phyloP scores from a whole-genome alignment of 2,888 invertebrate species.

The Drosophila kanekoi region DNA sequence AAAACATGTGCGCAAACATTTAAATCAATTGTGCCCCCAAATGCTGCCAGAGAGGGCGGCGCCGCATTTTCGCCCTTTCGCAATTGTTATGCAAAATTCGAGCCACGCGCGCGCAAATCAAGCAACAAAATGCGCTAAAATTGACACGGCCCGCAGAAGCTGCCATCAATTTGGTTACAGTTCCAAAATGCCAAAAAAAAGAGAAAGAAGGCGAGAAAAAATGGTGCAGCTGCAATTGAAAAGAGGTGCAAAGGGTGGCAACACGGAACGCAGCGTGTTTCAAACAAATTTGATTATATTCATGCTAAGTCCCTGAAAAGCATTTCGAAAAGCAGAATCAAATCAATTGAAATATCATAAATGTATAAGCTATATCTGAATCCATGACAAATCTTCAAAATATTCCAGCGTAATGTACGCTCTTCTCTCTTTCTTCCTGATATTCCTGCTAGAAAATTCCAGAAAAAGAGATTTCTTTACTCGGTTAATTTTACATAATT shows the following conservation, averaged over 20 bases:
- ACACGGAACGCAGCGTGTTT: neutral
- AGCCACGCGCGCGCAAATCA: conserved; percentile 71
- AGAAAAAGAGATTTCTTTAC: too few species aligned
- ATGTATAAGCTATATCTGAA: neutral
- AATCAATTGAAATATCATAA: neutral
- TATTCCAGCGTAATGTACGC: too few species aligned
- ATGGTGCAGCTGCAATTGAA: conserved; percentile 17
- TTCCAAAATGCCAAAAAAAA: conserved; percentile 13
- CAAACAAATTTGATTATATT: conserved; percentile 27
- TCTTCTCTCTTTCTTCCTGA: too few species aligned
- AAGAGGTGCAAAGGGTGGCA: neutral
- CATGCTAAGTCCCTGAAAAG: neutral
- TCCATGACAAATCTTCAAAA: neutral
- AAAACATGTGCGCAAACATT: conserved; percentile 79
- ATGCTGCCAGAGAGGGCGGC: conserved; percentile 24
- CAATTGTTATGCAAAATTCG: conserved; percentile 78
- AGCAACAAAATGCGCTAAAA: conserved; percentile 61
- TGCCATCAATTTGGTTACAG: conserved; percentile 35
- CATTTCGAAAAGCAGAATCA: neutral
- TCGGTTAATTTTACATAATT: too few species aligned
- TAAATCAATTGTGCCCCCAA: conserved; percentile 72
- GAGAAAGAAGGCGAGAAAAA: neutral
- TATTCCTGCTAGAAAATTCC: too few species aligned
- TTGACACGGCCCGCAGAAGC: conserved; percentile 44
- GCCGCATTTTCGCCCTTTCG: conserved; percentile 2